Percentiles rank a stretch among this genome's conserved stretches.
Evolutionary conservation across 2,113 vertebrate genomes (phyloP).

Genomic region (Lynx canadensis): DNA sequence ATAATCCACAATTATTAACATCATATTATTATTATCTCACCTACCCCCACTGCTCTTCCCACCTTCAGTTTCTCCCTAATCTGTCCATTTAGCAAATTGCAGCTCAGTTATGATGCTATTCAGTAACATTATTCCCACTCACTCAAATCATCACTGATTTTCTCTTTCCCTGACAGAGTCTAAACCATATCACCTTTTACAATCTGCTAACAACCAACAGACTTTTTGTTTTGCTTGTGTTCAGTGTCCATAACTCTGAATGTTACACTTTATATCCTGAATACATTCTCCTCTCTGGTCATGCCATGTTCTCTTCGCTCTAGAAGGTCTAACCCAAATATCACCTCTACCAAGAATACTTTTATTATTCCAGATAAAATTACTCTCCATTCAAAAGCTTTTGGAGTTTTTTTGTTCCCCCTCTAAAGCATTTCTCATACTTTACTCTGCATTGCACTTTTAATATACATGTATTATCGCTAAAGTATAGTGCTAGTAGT

Average conservation of each 20-base stretch:
- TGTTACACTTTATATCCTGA: background rate
- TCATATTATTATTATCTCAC: background rate
- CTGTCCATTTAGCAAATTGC: background rate
- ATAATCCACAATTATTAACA: background rate
- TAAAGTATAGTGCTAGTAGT: background rate
- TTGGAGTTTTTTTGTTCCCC: background rate
- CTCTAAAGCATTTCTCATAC: background rate
- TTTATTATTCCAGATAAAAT: background rate
- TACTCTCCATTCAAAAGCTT: background rate
- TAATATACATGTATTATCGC: background rate
- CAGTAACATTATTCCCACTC: background rate
- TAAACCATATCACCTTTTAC: background rate
- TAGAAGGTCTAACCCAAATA: background rate
- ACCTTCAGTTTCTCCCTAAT: background rate
- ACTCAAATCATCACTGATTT: background rate
- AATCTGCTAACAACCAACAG: background rate
- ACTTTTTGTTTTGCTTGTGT: background rate
- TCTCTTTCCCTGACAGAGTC: background rate
- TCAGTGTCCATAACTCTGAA: background rate
- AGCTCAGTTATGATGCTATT: background rate
- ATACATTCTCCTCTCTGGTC: background rate
- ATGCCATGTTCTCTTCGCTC: background rate
- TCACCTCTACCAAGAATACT: background rate
- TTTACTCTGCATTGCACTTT: background rate
- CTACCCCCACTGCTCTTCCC: background rate